Evolutionary conservation across 2,888 invertebrate genomes (phyloP), one percentile per base, ranked within the genome.

Genomic region (Ophioninae sp.): DNA sequence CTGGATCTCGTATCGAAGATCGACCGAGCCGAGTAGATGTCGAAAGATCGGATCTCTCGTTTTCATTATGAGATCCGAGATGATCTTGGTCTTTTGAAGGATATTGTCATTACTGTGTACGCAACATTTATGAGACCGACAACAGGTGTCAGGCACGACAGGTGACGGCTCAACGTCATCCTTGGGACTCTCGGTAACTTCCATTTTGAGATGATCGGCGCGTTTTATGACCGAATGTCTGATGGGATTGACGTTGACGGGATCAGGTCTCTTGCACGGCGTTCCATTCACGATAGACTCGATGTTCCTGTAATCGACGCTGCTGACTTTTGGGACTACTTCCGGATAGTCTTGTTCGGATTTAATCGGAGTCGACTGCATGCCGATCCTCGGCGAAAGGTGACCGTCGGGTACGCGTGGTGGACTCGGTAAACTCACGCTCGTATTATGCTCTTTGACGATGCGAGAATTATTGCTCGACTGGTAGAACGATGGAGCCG

Each of bases 341-440:
- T 77, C 86, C 10, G 39, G 44, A 17, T 77, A 69, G 5, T 91
- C 90, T 6, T 83, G 83, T 76, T 92, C 92, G 39, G 87, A 87
- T 71, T 93, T 93, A 20, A 93, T 92, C n/a, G 93, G 93, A 2
- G 93, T 93, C 56, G 93, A 92, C 71, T 92, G 93, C 91, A 92
- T 90, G 0, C 90, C 91, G 68, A 92, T 90, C 41, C 90, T 86
- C 0, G 88, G 87, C 6, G 87, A 8, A 9, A 75, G 13, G 82
- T 67, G 7, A 85, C 78, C 6, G 80, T 63, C 63, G 30, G 63
- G 23, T 23, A 63, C 63, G n/a, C n/a, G 65, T 3, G 37, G 8
- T 2, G 65, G 69, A 30, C 90, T 88, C 59, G 91, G 91, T 9
- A 90, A 87, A 8, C 64, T 83, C 6, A 86, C 61, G 41, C 76